Conservation (phyloP, 2,113 vertebrate species). For the Lamprotornis superbus region DNA sequence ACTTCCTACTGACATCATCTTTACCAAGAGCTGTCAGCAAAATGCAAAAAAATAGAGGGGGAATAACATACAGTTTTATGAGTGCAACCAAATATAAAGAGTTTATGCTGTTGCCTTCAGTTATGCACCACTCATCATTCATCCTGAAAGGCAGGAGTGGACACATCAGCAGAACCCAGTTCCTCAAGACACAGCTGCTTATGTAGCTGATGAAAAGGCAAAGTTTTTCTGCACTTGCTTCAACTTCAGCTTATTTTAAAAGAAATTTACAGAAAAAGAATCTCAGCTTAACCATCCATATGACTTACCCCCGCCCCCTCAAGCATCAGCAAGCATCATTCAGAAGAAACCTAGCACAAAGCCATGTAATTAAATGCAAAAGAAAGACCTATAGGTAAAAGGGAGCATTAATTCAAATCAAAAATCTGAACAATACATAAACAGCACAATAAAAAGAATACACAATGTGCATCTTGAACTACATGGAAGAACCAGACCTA, state of each 20-base stretch:
- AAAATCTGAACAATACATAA: neutral
- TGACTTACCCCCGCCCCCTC: neutral
- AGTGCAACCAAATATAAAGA: neutral
- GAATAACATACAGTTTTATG: neutral
- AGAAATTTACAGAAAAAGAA: neutral
- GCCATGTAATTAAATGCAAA: neutral
- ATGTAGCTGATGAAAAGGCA: neutral
- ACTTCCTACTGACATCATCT: neutral
- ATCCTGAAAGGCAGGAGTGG: neutral
- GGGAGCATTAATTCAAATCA: neutral
- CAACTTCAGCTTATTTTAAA: neutral
- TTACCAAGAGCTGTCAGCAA: slow-evolving; percentile 20
- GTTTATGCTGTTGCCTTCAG: neutral
- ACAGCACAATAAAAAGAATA: neutral
- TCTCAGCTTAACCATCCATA: neutral
- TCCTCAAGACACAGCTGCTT: slow-evolving; percentile 5
- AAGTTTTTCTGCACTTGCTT: neutral
- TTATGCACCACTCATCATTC: neutral
- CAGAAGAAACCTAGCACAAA: neutral
- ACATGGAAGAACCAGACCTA: neutral
- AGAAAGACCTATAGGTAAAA: neutral
- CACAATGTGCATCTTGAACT: neutral
- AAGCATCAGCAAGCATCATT: neutral
- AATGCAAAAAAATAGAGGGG: neutral
- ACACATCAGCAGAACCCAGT: neutral